Percentiles rank a stretch among this genome's conserved stretches.
phyloP scores from a whole-genome alignment of 2,888 invertebrate genomes.

The Psococerastis gibbosa region DNA sequence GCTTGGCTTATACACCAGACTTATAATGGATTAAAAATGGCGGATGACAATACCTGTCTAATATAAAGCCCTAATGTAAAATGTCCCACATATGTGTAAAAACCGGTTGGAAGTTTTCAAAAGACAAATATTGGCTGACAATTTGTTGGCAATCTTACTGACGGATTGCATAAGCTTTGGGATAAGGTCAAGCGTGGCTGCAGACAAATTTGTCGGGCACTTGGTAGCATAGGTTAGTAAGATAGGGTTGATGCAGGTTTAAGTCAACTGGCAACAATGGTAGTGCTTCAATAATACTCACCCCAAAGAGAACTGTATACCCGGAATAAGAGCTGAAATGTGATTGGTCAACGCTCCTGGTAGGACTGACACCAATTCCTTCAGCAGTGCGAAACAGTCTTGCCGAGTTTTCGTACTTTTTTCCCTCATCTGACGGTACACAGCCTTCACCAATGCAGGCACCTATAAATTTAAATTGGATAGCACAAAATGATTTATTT shows the following conservation, averaged over 20 bases:
- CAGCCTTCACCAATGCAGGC: slow-evolving; percentile 64
- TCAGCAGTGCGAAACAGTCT: slow-evolving; percentile 76
- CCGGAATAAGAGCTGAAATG: slow-evolving; percentile 67
- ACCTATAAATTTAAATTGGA: slow-evolving; percentile 35
- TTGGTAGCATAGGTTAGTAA: no score
- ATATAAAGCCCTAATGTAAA: no score
- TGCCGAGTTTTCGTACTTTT: slow-evolving; percentile 78
- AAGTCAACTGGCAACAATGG: neutral
- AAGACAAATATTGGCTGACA: no score
- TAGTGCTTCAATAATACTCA: slow-evolving; percentile 9
- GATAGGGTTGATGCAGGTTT: no score
- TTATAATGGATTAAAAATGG: no score
- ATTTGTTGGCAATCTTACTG: no score
- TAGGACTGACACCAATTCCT: slow-evolving; percentile 72
- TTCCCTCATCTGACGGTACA: slow-evolving; percentile 69
- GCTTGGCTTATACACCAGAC: no score
- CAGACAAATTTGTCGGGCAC: no score
- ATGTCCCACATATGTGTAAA: neutral
- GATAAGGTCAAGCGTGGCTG: no score
- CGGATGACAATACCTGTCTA: no score
- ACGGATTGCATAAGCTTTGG: no score
- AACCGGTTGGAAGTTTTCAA: slow-evolving; percentile 8
- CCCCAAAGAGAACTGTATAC: slow-evolving; percentile 32
- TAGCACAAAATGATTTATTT: no score
- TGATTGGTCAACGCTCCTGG: slow-evolving; percentile 77